Evolutionary conservation across 2,888 invertebrate species (phyloP), one percentile per base, ranked within the genome.

Genomic region (Ennomos fuscantarius): DNA sequence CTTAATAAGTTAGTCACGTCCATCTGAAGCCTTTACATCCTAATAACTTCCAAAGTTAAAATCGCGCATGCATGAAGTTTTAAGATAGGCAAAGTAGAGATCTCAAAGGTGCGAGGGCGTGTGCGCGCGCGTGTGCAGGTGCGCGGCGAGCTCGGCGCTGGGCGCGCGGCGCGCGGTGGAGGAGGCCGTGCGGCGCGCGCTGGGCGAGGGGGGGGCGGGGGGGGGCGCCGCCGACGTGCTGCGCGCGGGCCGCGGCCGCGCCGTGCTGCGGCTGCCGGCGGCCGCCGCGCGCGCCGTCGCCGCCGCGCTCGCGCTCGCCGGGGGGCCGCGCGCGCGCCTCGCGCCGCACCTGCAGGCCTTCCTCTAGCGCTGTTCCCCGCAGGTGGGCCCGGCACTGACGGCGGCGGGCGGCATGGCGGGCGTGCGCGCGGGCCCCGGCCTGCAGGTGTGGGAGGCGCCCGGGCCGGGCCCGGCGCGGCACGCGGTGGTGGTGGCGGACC

Each of bases 401-500:
- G n/a, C n/a, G n/a, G n/a, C n/a, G n/a, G n/a, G n/a, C 12, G 33
- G n/a, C 42, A 34, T 34, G 49, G n/a, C 39, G 41, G 44, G 9
- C 10, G 24, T 58, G 60, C 36, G 68, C 61, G 31, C 85, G 95
- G 41, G 63, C 24, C 24, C 39, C 39, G 44, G 9, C 9, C 24
- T 58, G 60, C 36, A 68, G 60, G 24, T 85, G 95, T 41, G 63
- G 95, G 60, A 90, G 94, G 60, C 8, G 73, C 73, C 8, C 56
- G 57, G 69, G 87, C 65, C 84, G 94, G 81, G 79, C 24, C 5
- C 5, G 24, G 6, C 5, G 6, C 93, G 97, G 88, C 97, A 98
- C 82, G 93, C 94, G 62, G 95, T 98, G 40, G 95, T 98, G 65
- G 96, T 98, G 82, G 96, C 96, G 8, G 93, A 96, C 0, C 95